Conservation (phyloP, 2,888 invertebrate genomes). For the Cephus spinipes region DNA sequence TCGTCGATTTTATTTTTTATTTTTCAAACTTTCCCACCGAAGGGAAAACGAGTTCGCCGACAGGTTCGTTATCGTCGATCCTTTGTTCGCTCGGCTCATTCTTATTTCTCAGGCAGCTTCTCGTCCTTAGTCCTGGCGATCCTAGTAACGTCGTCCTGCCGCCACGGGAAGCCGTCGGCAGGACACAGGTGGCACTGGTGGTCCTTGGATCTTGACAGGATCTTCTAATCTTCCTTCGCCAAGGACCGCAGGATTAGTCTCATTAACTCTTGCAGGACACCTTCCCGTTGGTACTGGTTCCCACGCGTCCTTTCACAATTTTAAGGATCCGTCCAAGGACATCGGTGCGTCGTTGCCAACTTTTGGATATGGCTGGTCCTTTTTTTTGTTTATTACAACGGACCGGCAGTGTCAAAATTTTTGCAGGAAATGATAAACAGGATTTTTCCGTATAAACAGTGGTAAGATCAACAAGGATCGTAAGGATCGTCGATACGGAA, state of each 20-base stretch:
- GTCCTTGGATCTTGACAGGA: slow-evolving; percentile 32
- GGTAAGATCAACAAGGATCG: slow-evolving; percentile 5
- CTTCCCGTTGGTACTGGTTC: slow-evolving; percentile 12
- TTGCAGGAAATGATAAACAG: background rate
- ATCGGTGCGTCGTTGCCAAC: background rate
- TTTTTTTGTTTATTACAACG: background rate
- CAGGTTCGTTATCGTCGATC: slow-evolving; percentile 60
- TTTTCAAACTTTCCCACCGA: background rate
- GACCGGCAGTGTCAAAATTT: background rate
- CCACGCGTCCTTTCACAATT: slow-evolving; percentile 9
- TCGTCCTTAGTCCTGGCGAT: background rate
- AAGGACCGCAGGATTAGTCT: slow-evolving; percentile 56
- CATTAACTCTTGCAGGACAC: slow-evolving; percentile 57
- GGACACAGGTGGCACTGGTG: slow-evolving; percentile 49
- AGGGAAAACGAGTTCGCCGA: slow-evolving; percentile 42
- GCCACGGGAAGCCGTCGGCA: slow-evolving; percentile 42
- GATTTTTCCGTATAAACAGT: background rate
- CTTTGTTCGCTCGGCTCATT: slow-evolving; percentile 51
- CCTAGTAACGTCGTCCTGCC: slow-evolving; percentile 23
- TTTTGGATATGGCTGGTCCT: background rate
- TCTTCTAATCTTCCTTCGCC: slow-evolving; percentile 52
- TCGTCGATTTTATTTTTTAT: background rate
- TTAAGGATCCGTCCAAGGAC: background rate
- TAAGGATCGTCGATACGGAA: slow-evolving; percentile 10
- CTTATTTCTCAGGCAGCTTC: slow-evolving; percentile 31